Evolutionary conservation across 2,797 vertebrate genomes (phyloP), one percentile per base, ranked within the genome.

Genomic region (Agapornis canus): DNA sequence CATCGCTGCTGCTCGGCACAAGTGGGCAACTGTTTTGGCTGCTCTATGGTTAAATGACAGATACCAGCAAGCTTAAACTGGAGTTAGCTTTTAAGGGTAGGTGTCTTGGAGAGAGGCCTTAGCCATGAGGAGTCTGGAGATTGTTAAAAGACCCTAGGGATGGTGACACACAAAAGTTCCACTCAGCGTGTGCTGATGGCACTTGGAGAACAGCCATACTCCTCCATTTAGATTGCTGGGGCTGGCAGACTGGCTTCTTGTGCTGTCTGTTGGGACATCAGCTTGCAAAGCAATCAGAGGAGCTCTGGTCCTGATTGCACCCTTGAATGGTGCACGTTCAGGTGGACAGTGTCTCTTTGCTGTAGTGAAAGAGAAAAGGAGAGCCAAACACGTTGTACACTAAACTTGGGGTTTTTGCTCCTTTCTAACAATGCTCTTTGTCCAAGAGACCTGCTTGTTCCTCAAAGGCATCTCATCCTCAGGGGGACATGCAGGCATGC

Each of bases 361-460:
- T 7, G 2, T 11, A 15, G 23, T 49, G 60, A 57, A 73, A 89
- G 14, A 40, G 31, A 17, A 5, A 6, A 39, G 40, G 18, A 51
- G 23, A 52, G 6, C 11, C 35, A 65, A 90, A 40, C 32, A 51
- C 8, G 43, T 48, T 71, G 76, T 32, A 61, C 19, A 13, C 26
- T 54, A 0, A 4, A 9, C 59, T 69, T 61, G 32, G 0, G 35
- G 7, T 37, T 45, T 86, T 73, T 81, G 12, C 42, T 85, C 9
- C 26, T 47, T 91, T 91, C 48, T 92, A n/a, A 73, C 4, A 15
- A 11, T 5, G 22, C 17, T 88, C 31, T 17, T 82, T 75, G 79
- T 65, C 82, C 90, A 13, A 52, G 29, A 88, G 49, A 81, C 21
- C 42, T 87, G 31, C 60, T 95, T 82, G 72, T 76, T 80, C 43